Base-by-base conservation (phyloP, 2,888 invertebrate species). In the Salticus scenicus region DNA sequence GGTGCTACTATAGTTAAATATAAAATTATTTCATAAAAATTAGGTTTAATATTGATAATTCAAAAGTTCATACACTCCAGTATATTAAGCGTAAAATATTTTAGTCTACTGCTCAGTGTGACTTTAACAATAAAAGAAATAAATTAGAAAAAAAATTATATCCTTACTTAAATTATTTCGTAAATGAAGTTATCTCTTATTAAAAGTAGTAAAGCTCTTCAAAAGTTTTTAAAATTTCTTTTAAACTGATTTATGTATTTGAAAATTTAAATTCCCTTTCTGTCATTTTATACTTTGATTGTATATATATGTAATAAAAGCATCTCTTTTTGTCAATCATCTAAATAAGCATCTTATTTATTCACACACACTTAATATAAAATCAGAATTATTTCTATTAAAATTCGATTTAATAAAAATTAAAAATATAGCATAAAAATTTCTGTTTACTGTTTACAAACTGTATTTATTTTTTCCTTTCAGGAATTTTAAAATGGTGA, bases 271-370 rank as follows among this genome's bases (percentile, higher is more conserved):
- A 73, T 63, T 73, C 28, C 47, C 37, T 20, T 74, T 77, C 33
- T 67, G 37, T 79, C 72, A 72, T 63, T 63, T 63, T 17, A 47
- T 47, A 47, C 74, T 81, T 75, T 74, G 74, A 75, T 74, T 81
- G 81, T 81, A 75, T 75, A 63, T 81, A 81, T 57, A 81, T 81
- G 80, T 73, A 81, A 81, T 81, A 70, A 81, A 37, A 57, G 42
- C 75, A 81, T 81, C 24, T 81, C 74, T n/a, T 80, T 73, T 81
- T 74, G 74, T 69, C 81, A 81, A 73, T 74, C 69, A 73, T 81
- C 67, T 74, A 74, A 31, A 64, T 57, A 66, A 73, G 74, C n/a
- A n/a, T n/a, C n/a, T n/a, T n/a, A n/a, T n/a, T n/a, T n/a, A n/a
- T n/a, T n/a, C n/a, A n/a, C n/a, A n/a, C n/a, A n/a, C n/a, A n/a